A percentile compares a stretch with the other conserved stretches of the same genome.
Evolutionary conservation across 2,797 vertebrate genomes (phyloP).

Genomic region (Lagodon rhomboides): DNA sequence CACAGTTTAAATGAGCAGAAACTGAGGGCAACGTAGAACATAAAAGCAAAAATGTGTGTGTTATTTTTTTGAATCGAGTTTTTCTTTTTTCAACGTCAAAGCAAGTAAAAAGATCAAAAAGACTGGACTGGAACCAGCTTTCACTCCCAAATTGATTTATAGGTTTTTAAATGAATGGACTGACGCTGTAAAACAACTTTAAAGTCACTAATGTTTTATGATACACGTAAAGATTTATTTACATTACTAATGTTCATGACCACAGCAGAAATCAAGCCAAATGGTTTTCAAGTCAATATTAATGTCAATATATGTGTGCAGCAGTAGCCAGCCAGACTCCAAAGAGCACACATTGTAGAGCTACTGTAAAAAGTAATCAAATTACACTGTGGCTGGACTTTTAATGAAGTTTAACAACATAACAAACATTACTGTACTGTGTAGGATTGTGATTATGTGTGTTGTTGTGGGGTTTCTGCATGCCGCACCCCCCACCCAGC

Average conservation of each 20-base stretch:
- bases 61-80: neutral
- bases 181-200: neutral
- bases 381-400: neutral
- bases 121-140: no score
- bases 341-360: neutral
- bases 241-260: neutral
- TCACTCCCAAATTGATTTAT: neutral
- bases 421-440: slow-evolving; percentile 23
- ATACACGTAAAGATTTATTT: neutral
- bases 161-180: neutral
- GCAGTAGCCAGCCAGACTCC: neutral
- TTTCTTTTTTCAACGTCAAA: neutral
- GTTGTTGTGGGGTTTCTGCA: slow-evolving; percentile 48
- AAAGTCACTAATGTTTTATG: neutral
- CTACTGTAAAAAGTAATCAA: neutral
- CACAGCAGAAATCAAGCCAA: neutral
- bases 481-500: neutral
- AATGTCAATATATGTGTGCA: neutral
- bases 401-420: slow-evolving; percentile 2
- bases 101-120: neutral
- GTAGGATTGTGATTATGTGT: slow-evolving; percentile 26
- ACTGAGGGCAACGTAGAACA: neutral
- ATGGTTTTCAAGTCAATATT: neutral
- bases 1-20: neutral
- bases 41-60: neutral